A percentile compares a stretch with the other conserved stretches of the same genome.
Evolutionary conservation across 1,140 invertebrate genomes (phyloP).

Genomic region (Diabrotica undecimpunctata): DNA sequence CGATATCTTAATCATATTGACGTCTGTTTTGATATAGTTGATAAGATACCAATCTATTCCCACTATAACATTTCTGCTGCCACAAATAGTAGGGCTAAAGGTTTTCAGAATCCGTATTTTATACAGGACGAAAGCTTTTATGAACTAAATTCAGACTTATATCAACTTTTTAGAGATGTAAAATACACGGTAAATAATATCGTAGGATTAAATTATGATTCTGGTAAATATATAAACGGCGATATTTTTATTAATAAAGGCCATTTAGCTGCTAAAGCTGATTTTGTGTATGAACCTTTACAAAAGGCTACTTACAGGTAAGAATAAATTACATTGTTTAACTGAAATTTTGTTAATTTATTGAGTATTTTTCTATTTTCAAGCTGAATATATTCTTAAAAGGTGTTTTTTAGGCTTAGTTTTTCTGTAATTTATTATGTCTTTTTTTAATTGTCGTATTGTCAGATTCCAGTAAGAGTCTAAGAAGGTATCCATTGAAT

Average conservation of each 20-base stretch:
- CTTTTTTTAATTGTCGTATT: too few relatives aligned
- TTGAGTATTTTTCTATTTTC: too few relatives aligned
- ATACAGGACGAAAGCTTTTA: neutral
- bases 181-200: constrained; percentile 29
- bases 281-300: constrained; percentile 58
- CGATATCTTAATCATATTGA: neutral
- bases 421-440: too few relatives aligned
- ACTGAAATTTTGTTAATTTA: too few relatives aligned
- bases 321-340: too few relatives aligned
- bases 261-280: constrained; percentile 63
- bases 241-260: constrained; percentile 55
- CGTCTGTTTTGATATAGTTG: neutral
- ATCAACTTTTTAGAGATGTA: neutral
- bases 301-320: constrained; percentile 57
- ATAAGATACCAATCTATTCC: neutral
- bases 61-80: neutral
- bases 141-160: neutral
- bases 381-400: too few relatives aligned
- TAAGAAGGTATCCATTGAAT: too few relatives aligned
- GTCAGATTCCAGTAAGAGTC: too few relatives aligned
- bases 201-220: constrained; percentile 38
- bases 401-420: too few relatives aligned
- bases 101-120: neutral
- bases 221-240: constrained; percentile 33
- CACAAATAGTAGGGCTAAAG: neutral